Evolutionary conservation across 2,113 vertebrate species (phyloP), one percentile per base, ranked within the genome.

Genomic region (Struthidea cinerea): DNA sequence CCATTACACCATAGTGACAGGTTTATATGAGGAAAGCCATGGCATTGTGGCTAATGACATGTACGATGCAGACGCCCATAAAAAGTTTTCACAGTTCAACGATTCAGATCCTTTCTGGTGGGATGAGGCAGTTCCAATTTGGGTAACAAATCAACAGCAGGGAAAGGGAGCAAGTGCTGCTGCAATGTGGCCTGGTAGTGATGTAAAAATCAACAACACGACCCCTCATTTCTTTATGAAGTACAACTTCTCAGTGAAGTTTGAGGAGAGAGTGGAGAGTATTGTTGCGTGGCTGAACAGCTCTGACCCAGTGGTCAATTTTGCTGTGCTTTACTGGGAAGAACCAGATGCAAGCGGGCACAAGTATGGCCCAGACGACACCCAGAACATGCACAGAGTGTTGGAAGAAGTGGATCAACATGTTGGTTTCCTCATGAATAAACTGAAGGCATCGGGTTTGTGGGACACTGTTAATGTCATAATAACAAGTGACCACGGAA

Each of bases 401-500:
- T 92, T 99, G 74, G 98, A 98, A 84, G 97, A 98, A 96, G 97
- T 99, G 64, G 99, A 99, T 83, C 91, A 98, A 8, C 94, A 98
- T 13, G 52, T 99, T 13, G 99, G 99, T 37, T 96, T 98, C 53
- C 97, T 99, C 52, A 92, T 98, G 27, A 84, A 95, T 2, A 98
- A 98, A 95, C 94, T 99, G 67, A 98, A 98, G 65, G 61, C 75
- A 5, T 79, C 75, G 0, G 98, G 98, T 20, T 90, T 99, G 55
- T 99, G 99, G 99, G 98, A 99, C 32, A 97, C 64, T 33, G 41
- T 99, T 37, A 99, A 99, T 67, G 55, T 99, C 35, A 96, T 99
- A 9, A 97, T 99, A 82, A 99, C 99, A 50, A 99, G 99, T 28
- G 99, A 99, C 95, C 99, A 99, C 27, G 99, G 99, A n/a, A 99